Base-by-base conservation (phyloP, 2,888 invertebrate genomes). In the Drosophila pegasa region DNA sequence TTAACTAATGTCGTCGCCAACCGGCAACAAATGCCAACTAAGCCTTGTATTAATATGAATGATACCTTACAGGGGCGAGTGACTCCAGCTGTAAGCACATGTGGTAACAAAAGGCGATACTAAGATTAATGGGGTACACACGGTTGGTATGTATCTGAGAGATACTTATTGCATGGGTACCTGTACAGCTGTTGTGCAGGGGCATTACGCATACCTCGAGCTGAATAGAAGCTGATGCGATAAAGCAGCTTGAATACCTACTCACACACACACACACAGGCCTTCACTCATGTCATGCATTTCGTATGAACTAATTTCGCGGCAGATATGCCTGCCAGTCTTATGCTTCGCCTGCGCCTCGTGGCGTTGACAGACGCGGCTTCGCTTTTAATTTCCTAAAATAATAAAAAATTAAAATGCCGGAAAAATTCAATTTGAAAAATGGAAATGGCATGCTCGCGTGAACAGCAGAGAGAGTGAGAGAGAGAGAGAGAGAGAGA, bases 351-450 rank as follows among this genome's bases (percentile, higher is more conserved):
- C 12, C 25, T 40, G 27, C 14, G n/a, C 45, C 55, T 59, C 57
- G 47, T 58, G 56, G 59, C 65, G 64, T 14, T 60, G 78, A 71
- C 78, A 62, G 48, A 38, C 63, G 52, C 41, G 31, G 55, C 47
- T 59, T 67, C 59, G 43, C 63, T 78, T 74, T 80, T 73, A 80
- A 74, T 78, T 69, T 54, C 58, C 72, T 73, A 65, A 74, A 71
- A 75, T 75, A 75, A 80, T 71, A 70, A 68, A 67, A 80, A 66
- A 82, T 71, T 72, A 51, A 86, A 87, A 75, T 72, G 61, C 63
- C 56, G 69, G 71, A 71, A 68, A 81, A 85, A 87, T 75, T 80
- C 50, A 75, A 74, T 78, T 80, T 68, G 52, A 70, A 69, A 75
- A 75, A 80, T 64, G 56, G 62, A 51, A 67, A 68, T 63, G 55